Evolutionary conservation across 37 sponge, comb jelly and placozoan genomes (phyloP).

Genomic region (Lycopodina hypogea): DNA sequence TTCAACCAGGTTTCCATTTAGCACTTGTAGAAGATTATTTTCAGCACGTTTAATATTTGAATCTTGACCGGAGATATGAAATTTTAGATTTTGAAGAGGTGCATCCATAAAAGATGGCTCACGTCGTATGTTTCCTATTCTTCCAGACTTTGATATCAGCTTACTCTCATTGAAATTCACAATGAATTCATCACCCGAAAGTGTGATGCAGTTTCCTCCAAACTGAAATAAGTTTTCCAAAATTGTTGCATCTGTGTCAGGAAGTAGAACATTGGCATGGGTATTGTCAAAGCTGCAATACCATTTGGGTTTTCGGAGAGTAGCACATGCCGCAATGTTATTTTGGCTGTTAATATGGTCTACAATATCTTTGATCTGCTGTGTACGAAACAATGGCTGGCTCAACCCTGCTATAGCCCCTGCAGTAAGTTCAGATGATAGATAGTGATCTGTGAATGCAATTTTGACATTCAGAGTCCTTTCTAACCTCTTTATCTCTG

Average conservation of each 20-base stretch:
- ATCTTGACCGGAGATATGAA: neutral
- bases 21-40: neutral
- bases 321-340: neutral
- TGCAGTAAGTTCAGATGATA: neutral
- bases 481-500: neutral
- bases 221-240: constrained; percentile 9
- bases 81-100: neutral
- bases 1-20: neutral
- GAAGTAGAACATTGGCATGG: neutral
- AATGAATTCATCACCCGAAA: neutral
- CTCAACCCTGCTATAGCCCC: neutral
- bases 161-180: constrained; percentile 5
- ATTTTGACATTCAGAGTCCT: neutral
- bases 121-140: neutral
- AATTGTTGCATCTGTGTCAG: neutral
- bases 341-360: neutral
- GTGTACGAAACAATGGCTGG: neutral
- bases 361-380: neutral
- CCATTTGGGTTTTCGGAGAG: neutral
- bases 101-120: neutral
- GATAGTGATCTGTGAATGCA: neutral
- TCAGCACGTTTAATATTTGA: neutral
- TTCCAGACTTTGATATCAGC: constrained; percentile 3
- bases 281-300: neutral
- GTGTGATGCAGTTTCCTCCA: neutral